A percentile compares a stretch with the other conserved stretches of the same genome.
These are phyloP conservation scores for Echinops telfairi DNA, from an alignment of 2,113 vertebrate species.

Conservation along the genomic window DNA sequence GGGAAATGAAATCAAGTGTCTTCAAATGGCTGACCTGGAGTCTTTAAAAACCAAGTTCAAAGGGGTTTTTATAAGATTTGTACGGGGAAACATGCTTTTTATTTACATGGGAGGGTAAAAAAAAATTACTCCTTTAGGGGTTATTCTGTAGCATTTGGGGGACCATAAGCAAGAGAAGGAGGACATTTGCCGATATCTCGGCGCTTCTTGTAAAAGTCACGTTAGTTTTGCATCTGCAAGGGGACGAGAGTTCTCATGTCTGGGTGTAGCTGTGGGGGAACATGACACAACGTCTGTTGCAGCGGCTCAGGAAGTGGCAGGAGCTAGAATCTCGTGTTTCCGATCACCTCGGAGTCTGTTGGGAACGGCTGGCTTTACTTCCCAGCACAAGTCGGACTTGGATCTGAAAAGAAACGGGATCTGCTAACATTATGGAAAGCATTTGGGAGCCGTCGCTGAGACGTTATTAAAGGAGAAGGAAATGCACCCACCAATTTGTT, in stretches of 20 bases:
- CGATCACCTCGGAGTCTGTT: background rate
- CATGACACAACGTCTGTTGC: no score
- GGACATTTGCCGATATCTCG: background rate
- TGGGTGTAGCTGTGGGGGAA: background rate
- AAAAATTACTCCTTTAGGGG: background rate
- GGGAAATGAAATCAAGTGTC: conserved; percentile 20
- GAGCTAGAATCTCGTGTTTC: background rate
- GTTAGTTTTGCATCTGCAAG: background rate
- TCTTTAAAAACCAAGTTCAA: background rate
- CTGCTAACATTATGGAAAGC: conserved; percentile 55
- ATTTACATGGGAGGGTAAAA: background rate
- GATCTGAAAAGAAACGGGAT: conserved; percentile 54
- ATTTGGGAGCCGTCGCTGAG: conserved; percentile 45
- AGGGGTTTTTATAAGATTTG: background rate
- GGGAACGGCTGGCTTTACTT: conserved; percentile 43
- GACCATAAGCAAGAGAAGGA: background rate
- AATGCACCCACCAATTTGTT: conserved; percentile 69
- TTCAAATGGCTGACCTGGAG: background rate
- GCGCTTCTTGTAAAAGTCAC: background rate
- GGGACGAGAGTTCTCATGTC: background rate
- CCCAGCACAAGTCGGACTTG: conserved; percentile 35
- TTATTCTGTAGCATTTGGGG: background rate
- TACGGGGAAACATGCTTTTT: background rate
- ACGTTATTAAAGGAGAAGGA: conserved; percentile 58
- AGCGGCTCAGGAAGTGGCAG: background rate